These are phyloP conservation scores for Urosaurus nigricauda DNA, from an alignment of 2,797 vertebrate genomes.

Conservation along the genomic window DNA sequence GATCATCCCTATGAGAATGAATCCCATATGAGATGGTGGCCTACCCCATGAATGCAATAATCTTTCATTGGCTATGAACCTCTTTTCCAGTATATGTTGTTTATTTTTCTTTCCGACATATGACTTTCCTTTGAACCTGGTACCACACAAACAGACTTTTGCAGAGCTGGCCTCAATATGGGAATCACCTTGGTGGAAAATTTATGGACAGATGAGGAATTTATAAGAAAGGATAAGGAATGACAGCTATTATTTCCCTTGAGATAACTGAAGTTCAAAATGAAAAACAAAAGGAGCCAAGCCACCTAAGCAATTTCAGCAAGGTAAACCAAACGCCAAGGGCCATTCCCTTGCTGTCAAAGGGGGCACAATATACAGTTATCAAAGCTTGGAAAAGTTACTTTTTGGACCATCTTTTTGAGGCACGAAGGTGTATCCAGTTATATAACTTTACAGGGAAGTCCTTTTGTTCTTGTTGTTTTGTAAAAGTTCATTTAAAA, in stretches of 20 bases:
- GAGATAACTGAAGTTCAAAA: neutral
- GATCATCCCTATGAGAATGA: too few species aligned
- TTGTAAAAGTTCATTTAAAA: too few species aligned
- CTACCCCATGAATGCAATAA: neutral
- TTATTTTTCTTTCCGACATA: neutral
- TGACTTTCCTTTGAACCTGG: fast-evolving
- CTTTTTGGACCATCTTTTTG: too few species aligned
- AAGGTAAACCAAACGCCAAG: neutral
- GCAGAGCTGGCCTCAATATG: neutral
- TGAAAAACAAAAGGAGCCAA: neutral
- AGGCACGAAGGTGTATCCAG: too few species aligned
- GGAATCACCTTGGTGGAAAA: neutral
- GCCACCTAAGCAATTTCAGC: neutral
- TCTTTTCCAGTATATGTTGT: neutral
- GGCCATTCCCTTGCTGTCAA: too few species aligned
- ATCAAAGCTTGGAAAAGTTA: too few species aligned
- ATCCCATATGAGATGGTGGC: too few species aligned
- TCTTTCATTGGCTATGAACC: neutral
- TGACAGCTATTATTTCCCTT: neutral
- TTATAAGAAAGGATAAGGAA: neutral
- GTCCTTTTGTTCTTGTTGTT: too few species aligned
- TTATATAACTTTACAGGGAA: too few species aligned
- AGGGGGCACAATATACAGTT: too few species aligned
- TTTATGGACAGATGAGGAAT: constrained; percentile 7
- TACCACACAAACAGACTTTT: neutral